Conservation (phyloP, 2,888 invertebrate species). For the Thera obeliscata region DNA sequence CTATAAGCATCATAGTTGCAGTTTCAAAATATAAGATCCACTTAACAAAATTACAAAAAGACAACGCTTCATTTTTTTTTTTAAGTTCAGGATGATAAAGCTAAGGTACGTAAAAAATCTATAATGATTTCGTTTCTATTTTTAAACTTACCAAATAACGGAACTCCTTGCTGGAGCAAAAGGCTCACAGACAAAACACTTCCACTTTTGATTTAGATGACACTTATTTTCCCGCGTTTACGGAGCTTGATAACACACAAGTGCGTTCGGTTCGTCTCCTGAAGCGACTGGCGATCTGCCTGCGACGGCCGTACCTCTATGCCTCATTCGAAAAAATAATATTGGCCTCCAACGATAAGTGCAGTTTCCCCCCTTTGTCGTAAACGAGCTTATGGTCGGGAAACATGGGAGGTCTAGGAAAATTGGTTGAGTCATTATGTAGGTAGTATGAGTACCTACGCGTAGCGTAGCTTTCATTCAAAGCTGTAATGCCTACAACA, state of each 20-base stretch:
- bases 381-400: conserved; percentile 38
- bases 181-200: conserved; percentile 45
- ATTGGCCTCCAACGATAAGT: conserved; percentile 49
- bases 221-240: conserved; percentile 51
- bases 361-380: conserved; percentile 50
- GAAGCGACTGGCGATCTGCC: conserved; percentile 65
- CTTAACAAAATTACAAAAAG: no score
- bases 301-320: conserved; percentile 64
- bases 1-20: no score
- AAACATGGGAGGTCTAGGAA: conserved; percentile 49
- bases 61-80: no score
- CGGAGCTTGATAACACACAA: conserved; percentile 56
- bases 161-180: conserved; percentile 34
- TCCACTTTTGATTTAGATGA: conserved; percentile 44
- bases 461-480: conserved; percentile 65
- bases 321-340: conserved; percentile 63
- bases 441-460: conserved; percentile 45
- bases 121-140: no score
- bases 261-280: conserved; percentile 63
- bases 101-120: no score
- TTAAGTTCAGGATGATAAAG: no score
- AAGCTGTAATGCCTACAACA: conserved; percentile 39
- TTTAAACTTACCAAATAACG: conserved; percentile 35
- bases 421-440: conserved; percentile 45
- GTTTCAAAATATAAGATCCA: no score